phyloP scores from a whole-genome alignment of 2,888 invertebrate genomes.

The Dascillus cervinus region DNA sequence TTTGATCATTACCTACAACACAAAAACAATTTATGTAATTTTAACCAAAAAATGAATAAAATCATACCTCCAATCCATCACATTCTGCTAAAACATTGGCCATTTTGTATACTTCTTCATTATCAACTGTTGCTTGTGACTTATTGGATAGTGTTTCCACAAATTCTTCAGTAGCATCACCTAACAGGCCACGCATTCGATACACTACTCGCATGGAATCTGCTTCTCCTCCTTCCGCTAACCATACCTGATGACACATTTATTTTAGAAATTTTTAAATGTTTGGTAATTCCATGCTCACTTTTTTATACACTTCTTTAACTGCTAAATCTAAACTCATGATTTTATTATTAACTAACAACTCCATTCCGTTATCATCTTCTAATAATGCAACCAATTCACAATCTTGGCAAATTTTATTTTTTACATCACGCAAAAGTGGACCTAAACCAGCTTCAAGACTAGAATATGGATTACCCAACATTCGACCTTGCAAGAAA shows the following conservation, averaged over 20 bases:
- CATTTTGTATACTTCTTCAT: conserved; percentile 90
- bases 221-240: conserved; percentile 80
- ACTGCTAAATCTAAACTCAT: conserved; percentile 95
- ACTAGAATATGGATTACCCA: conserved; percentile 96
- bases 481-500: conserved; percentile 93
- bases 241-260: conserved; percentile 70
- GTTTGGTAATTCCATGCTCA: conserved; percentile 23
- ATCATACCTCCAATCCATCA: conserved; percentile 55
- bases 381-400: conserved; percentile 95
- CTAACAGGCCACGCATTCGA: conserved; percentile 93
- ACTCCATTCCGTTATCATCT: conserved; percentile 98
- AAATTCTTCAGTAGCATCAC: conserved; percentile 98
- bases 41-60: too few relatives aligned
- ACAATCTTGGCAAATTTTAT: conserved; percentile 97
- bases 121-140: conserved; percentile 80
- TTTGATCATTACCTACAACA: conserved; percentile 57
- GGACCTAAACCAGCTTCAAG: conserved; percentile 92
- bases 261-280: too few relatives aligned
- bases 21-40: background rate
- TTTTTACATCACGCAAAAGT: conserved; percentile 96
- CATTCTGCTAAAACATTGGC: conserved; percentile 78
- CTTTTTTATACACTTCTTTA: conserved; percentile 78
- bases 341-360: conserved; percentile 95
- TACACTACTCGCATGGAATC: conserved; percentile 97
- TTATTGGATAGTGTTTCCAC: conserved; percentile 87